Base-by-base conservation (phyloP, 2,113 vertebrate species). In the Grus americana region DNA sequence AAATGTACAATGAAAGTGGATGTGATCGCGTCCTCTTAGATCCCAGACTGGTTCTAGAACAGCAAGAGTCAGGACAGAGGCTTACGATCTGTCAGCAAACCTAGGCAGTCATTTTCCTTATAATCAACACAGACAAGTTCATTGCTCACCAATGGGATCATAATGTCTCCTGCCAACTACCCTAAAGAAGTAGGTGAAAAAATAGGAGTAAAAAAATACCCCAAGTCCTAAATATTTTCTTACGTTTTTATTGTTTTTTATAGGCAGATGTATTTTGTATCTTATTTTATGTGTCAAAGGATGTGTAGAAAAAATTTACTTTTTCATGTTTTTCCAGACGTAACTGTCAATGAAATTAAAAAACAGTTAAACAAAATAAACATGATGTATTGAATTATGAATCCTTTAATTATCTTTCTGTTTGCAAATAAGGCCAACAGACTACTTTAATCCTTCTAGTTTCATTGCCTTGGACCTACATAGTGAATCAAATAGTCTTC, bases 11-110 rank as follows among this genome's bases (percentile, higher is more conserved):
- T 8, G 16, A 29, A 29, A 54, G 26, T 34, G 19, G 23, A 49
- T 5, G 12, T 32, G 12, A 14, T 19, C 0, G 0, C 20, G 50
- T 58, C 30, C 18, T 91, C 36, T 76, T 63, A 16, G 18, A 27
- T 78, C 16, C 16, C 55, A 40, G 59, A 10, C 34, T 36, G 23
- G 23, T 54, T 80, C 59, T 66, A 61, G 34, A 86, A 49, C 2
- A 73, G n/a, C 12, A n/a, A 42, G 38, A 81, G 24, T 54, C 38
- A 8, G 17, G 29, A 26, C n/a, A 55, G 49, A 65, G 24, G 7
- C 9, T 40, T 21, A n/a, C 1, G 18, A 9, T 40, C 23, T 68
- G 12, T 49, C 68, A 87, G 38, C 11, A 75, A 81, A 85, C 20
- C 11, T 7, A 36, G 7, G 32, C 19, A 52, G 36, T 54, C 5